Conservation (phyloP, 2,888 invertebrate genomes). For the Patella pellucida region DNA sequence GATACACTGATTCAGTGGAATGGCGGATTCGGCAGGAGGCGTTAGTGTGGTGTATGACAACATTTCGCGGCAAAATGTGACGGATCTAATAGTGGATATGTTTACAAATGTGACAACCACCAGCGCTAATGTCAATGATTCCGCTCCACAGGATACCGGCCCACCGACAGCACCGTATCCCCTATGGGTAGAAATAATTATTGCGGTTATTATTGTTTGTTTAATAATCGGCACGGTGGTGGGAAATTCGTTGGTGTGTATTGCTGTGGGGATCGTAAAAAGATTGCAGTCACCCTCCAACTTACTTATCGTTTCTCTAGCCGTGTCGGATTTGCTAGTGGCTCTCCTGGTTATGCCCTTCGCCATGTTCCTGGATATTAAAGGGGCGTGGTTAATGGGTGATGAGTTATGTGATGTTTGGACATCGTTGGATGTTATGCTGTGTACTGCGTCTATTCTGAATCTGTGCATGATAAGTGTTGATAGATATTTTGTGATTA, state of each 20-base stretch:
- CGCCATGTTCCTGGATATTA: slow-evolving; percentile 70
- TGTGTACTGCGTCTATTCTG: slow-evolving; percentile 75
- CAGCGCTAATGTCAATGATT: background rate
- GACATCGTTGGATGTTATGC: slow-evolving; percentile 74
- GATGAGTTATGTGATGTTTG: slow-evolving; percentile 72
- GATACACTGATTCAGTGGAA: background rate
- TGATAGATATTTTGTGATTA: slow-evolving; percentile 73
- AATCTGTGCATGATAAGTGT: slow-evolving; percentile 75
- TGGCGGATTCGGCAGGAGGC: background rate
- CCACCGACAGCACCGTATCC: slow-evolving; percentile 28
- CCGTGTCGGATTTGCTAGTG: slow-evolving; percentile 74
- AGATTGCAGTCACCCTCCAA: slow-evolving; percentile 72
- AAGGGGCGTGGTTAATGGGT: slow-evolving; percentile 67
- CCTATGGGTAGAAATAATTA: slow-evolving; percentile 49
- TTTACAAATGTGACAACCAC: background rate
- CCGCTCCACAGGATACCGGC: background rate
- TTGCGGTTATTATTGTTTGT: slow-evolving; percentile 51
- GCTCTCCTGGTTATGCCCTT: slow-evolving; percentile 74
- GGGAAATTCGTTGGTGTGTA: slow-evolving; percentile 74
- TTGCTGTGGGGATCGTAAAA: slow-evolving; percentile 74
- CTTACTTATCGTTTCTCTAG: slow-evolving; percentile 72
- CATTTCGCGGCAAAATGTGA: slow-evolving; percentile 2
- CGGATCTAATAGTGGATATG: slow-evolving; percentile 3
- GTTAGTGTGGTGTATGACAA: slow-evolving; percentile 1
- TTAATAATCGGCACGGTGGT: slow-evolving; percentile 73